Conservation (phyloP, 2,797 vertebrate species). For the Dromococcyx pavoninus region DNA sequence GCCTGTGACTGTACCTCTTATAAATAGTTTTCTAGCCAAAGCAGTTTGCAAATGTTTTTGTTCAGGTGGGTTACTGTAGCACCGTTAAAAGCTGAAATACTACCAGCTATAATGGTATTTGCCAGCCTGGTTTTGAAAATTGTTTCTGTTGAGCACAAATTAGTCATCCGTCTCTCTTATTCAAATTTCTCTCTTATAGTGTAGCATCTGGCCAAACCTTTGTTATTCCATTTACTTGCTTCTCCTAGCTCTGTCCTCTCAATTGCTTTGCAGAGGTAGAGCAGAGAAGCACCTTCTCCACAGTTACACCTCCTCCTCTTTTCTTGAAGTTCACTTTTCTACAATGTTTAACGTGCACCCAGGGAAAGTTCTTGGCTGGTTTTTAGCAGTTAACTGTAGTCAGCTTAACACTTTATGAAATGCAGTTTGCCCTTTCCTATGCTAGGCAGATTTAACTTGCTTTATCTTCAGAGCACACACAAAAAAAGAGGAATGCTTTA, state of each 20-base stretch:
- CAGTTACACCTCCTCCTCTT: background rate
- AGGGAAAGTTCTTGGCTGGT: background rate
- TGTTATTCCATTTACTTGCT: background rate
- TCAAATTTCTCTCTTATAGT: background rate
- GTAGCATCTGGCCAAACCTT: background rate
- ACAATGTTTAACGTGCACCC: background rate
- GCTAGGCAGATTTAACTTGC: background rate
- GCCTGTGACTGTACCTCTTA: background rate
- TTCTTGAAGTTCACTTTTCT: background rate
- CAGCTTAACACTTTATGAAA: slow-evolving; percentile 2
- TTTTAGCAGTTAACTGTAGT: slow-evolving; percentile 31
- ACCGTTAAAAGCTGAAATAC: background rate
- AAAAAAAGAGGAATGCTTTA: background rate
- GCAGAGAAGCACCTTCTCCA: background rate
- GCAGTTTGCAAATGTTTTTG: background rate
- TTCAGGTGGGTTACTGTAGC: background rate
- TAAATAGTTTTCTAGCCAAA: background rate
- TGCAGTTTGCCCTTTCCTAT: slow-evolving; percentile 28
- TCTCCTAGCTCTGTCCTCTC: background rate
- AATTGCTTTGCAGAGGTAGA: background rate
- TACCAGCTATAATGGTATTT: background rate
- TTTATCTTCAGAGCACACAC: slow-evolving; percentile 2
- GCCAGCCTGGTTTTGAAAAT: background rate
- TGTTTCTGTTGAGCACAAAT: background rate
- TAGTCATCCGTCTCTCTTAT: background rate